Conservation (phyloP, 1,140 invertebrate genomes). For the Eriosoma lanigerum region DNA sequence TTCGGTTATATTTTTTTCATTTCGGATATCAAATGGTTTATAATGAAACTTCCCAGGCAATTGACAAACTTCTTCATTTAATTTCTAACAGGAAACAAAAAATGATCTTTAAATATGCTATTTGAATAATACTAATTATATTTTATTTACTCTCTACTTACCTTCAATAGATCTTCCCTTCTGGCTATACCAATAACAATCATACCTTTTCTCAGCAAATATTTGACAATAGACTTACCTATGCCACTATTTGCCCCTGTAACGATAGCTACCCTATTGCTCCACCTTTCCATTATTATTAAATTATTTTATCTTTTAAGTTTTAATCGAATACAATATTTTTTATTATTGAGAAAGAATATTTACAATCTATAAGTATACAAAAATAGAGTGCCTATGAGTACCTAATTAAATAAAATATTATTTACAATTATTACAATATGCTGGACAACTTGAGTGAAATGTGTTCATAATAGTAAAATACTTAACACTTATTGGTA, state of each 20-base stretch:
- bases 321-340: too few species aligned
- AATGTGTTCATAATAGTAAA: too few species aligned
- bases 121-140: not conserved
- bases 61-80: not conserved
- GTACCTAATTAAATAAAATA: too few species aligned
- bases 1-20: conserved; percentile 15
- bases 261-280: conserved; percentile 65
- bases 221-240: conserved; percentile 61
- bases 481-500: too few species aligned
- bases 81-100: not conserved
- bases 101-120: not conserved
- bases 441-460: too few species aligned
- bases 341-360: too few species aligned
- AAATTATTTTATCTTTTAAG: too few species aligned
- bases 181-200: conserved; percentile 66
- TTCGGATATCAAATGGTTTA: conserved; percentile 17
- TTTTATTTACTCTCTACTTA: conserved; percentile 53
- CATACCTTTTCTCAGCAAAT: conserved; percentile 62
- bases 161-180: conserved; percentile 61
- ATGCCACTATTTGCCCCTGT: conserved; percentile 69
- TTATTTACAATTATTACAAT: too few species aligned
- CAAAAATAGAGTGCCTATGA: too few species aligned
- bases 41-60: not conserved
- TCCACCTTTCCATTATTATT: conserved; percentile 61
- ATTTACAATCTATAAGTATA: too few species aligned